Evolutionary conservation across 1,140 invertebrate genomes (phyloP), one percentile per base, ranked within the genome.

Genomic region (Heliothis virescens): DNA sequence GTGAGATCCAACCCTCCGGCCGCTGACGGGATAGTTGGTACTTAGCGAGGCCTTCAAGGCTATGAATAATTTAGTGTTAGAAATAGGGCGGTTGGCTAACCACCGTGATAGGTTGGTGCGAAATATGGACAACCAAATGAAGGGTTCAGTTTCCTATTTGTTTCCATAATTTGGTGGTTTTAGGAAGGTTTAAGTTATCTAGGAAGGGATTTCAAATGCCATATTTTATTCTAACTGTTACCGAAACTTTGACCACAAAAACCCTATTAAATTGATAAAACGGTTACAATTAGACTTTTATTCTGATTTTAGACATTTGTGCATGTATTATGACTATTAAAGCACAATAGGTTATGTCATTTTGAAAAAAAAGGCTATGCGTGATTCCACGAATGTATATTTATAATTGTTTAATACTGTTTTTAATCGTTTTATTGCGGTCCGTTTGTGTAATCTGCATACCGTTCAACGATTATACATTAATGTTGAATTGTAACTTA

Each of bases 51-150:
- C 83, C 84, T 86, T 84, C 82, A 82, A 82, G 71, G 80, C 77
- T 86, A 84, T 90, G 87, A 89, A 90, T 90, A 89, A 88, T 90
- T 89, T 86, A 90, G 86, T 85, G 79, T 86, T 90, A 87, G 87
- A 85, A 87, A 86, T 87, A 88, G 84, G 88, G 76, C 80, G 86
- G 79, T 84, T 83, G 82, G 75, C 81, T 82, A 78, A 79, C 82
- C 57, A 57, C 18, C 18, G 67, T 69, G 79, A 87, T 83, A 73
- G 53, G 81, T 67, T 34, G 72, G 47, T 59, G 47, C 21, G n/a
- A 77, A 78, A 57, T 59, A 80, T 57, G 72, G 62, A 47, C 50
- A 75, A 55, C 72, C 29, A 63, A 65, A 63, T 74, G 55, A 69
- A 57, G 72, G 72, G 72, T 50, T 60, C 48, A 50, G 34, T 50